These are phyloP conservation scores for Cenopis cana DNA, from an alignment of 2,888 invertebrate genomes.

Conservation along the genomic window DNA sequence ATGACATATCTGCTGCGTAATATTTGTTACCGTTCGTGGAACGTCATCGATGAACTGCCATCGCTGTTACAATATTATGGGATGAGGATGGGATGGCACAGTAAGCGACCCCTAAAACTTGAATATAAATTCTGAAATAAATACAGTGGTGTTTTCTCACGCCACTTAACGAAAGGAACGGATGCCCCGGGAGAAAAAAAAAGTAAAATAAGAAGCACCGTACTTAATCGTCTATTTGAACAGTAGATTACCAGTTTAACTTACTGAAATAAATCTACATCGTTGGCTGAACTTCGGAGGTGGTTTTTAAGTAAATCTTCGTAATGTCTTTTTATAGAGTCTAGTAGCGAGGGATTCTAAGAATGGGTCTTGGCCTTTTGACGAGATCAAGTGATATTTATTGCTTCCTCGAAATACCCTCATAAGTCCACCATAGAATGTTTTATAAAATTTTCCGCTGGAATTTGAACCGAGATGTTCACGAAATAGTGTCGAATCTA, in stretches of 20 bases:
- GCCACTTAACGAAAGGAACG: too few relatives aligned
- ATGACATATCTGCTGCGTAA: too few relatives aligned
- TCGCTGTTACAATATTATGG: too few relatives aligned
- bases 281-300: constrained; percentile 9
- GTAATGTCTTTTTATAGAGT: constrained; percentile 33
- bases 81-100: too few relatives aligned
- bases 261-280: constrained; percentile 39
- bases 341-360: background rate
- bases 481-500: background rate
- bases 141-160: too few relatives aligned
- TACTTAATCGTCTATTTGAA: background rate
- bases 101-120: too few relatives aligned
- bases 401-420: constrained; percentile 8
- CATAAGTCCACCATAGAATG: background rate
- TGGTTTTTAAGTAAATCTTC: constrained; percentile 12
- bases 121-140: too few relatives aligned
- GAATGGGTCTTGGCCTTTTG: constrained; percentile 12
- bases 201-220: too few relatives aligned
- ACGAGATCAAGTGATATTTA: constrained; percentile 22
- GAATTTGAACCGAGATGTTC: background rate
- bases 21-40: too few relatives aligned
- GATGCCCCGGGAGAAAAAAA: too few relatives aligned
- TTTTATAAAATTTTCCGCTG: background rate
- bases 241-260: constrained; percentile 30
- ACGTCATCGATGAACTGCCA: too few relatives aligned